Percentiles rank a stretch among this genome's conserved stretches.
Conservation (phyloP, 2,113 vertebrate genomes). For the Megaleporinus macrocephalus region DNA sequence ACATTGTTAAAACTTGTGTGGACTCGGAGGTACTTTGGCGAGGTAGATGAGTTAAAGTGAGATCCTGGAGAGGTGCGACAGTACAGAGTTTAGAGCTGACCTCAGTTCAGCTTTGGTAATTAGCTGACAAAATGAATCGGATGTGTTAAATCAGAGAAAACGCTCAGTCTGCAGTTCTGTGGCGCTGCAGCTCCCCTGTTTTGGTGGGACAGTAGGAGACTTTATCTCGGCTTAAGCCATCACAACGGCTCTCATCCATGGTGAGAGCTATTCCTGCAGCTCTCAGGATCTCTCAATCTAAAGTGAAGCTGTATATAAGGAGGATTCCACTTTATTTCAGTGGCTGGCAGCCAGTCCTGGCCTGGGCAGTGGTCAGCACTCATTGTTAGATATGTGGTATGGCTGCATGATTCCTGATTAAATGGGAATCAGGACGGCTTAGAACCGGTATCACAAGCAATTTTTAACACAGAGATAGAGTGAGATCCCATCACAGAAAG, state of each 20-base stretch:
- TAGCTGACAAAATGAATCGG: not conserved
- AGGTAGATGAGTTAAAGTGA: not conserved
- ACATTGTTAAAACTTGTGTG: too few species aligned
- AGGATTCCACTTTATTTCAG: not conserved
- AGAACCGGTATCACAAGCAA: too few species aligned
- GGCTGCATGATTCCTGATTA: too few species aligned
- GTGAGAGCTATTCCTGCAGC: not conserved
- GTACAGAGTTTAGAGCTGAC: not conserved
- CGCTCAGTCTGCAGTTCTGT: not conserved
- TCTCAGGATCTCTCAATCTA: not conserved
- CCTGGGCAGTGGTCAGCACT: not conserved
- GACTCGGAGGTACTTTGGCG: not conserved
- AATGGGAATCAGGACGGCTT: too few species aligned
- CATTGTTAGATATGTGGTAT: not conserved
- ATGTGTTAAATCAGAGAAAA: slow-evolving; percentile 1
- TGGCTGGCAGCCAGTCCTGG: not conserved
- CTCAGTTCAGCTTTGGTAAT: not conserved
- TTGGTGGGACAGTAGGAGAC: not conserved
- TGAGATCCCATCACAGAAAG: too few species aligned
- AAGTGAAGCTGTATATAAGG: not conserved
- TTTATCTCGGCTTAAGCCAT: not conserved
- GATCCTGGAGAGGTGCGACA: not conserved
- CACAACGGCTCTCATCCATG: not conserved
- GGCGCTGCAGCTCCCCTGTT: not conserved
- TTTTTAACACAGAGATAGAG: too few species aligned